Percentiles rank a stretch among this genome's conserved stretches.
phyloP scores from a whole-genome alignment of 1,140 invertebrate species.

The Leucophenga varia region DNA sequence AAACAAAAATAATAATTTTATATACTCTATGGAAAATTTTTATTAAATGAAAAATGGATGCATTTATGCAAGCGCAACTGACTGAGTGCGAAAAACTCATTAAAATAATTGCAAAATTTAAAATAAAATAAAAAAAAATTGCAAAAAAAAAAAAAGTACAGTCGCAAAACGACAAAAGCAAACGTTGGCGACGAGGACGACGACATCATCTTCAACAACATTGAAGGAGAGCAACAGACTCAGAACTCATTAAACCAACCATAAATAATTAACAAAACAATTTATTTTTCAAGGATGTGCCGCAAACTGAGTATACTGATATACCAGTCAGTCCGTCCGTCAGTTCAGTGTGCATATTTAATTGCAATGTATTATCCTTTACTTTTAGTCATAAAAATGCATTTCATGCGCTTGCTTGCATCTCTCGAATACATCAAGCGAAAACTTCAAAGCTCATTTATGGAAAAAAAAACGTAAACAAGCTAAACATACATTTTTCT shows the following conservation, averaged over 20 bases:
- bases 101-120: slow-evolving; percentile 54
- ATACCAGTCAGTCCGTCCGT: neutral
- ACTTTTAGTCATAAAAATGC: slow-evolving; percentile 25
- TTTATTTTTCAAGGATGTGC: slow-evolving; percentile 54
- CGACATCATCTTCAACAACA: neutral
- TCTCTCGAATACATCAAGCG: slow-evolving; percentile 13
- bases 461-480: slow-evolving; percentile 28
- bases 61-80: no score
- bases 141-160: no score
- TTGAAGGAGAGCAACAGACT: neutral
- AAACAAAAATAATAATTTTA: no score
- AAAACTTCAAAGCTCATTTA: slow-evolving; percentile 53
- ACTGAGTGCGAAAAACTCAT: slow-evolving; percentile 36
- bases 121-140: slow-evolving; percentile 51
- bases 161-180: slow-evolving; percentile 9
- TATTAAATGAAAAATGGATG: no score
- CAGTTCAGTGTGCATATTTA: slow-evolving; percentile 24
- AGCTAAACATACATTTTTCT: slow-evolving; percentile 15
- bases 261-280: slow-evolving; percentile 56
- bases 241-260: slow-evolving; percentile 52
- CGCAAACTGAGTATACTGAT: neutral
- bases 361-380: slow-evolving; percentile 43
- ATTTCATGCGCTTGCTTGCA: slow-evolving; percentile 24
- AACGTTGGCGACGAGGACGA: neutral
- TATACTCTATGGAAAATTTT: no score